These are phyloP conservation scores for Drosophila picticornis DNA, from an alignment of 2,888 invertebrate species.

Conservation along the genomic window DNA sequence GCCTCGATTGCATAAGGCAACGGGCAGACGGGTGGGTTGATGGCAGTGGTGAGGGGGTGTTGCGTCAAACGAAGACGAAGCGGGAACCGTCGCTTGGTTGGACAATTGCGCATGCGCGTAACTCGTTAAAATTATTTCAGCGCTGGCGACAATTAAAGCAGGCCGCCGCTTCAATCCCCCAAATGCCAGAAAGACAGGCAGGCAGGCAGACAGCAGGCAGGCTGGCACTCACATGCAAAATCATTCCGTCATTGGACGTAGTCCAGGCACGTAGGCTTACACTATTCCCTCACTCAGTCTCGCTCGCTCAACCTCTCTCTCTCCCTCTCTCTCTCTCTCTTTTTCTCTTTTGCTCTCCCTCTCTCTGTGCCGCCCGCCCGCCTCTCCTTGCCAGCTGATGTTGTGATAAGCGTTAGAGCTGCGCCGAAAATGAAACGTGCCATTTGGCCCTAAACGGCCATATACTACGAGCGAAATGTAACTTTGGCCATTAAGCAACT, in stretches of 20 bases:
- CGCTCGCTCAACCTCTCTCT: background rate
- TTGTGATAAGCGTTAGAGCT: conserved; percentile 53
- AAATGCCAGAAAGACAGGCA: background rate
- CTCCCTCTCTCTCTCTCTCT: background rate
- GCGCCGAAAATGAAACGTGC: conserved; percentile 43
- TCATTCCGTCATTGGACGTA: conserved; percentile 41
- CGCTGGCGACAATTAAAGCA: conserved; percentile 70
- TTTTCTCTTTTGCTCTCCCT: background rate
- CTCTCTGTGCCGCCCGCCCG: background rate
- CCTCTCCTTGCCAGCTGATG: conserved; percentile 13
- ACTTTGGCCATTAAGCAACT: conserved; percentile 28
- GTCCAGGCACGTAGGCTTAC: conserved; percentile 64
- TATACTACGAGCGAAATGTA: conserved; percentile 42
- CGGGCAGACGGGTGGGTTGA: background rate
- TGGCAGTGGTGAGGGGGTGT: background rate
- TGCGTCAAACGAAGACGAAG: conserved; percentile 14
- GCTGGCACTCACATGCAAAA: conserved; percentile 44
- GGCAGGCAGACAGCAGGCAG: background rate
- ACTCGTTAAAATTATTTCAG: conserved; percentile 68
- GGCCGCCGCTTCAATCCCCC: conserved; percentile 17
- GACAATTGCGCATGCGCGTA: conserved; percentile 78
- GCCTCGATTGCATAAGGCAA: conserved; percentile 51
- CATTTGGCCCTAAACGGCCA: conserved; percentile 72
- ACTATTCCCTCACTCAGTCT: background rate
- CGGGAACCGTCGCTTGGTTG: conserved; percentile 63